Evolutionary conservation across 2,888 invertebrate species (phyloP), one percentile per base, ranked within the genome.

Genomic region (Horisme vitalbata): DNA sequence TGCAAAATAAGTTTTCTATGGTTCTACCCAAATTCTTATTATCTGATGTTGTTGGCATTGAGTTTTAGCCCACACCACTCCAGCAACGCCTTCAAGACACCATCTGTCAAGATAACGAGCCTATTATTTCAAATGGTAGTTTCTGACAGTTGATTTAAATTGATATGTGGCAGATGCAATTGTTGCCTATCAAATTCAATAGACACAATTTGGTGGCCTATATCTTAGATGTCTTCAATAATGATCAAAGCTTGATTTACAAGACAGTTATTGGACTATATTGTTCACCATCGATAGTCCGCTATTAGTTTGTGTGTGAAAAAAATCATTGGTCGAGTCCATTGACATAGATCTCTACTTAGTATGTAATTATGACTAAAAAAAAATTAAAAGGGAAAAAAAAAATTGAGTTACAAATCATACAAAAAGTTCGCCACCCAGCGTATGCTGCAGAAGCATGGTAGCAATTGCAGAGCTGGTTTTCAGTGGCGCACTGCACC

Each of bases 181-280:
- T 41, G 23, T n/a, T 12, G 41, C 31, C 41, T 30, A 39, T 39
- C 11, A 41, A 41, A 47, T 23, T 47, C 36, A 47, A 47, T 41
- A 36, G 36, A 5, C 41, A 27, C 10, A 36, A 47, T 47, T 47
- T 36, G 12, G 32, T 46, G 41, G 26, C 36, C 41, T 41, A 36
- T 35, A 34, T 45, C 6, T 41, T 23, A 23, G 39, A 39, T 15
- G 27, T 20, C 8, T 8, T 13, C 10, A 2, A 27, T 27, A 8
- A 6, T 3, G 11, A 3, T 15, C 12, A 12, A 18, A 20, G 20
- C 8, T 20, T 23, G 23, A 23, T 8, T n/a, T 23, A 4, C 1
- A n/a, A 8, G 23, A 23, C 4, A n/a, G 4, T 11, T 26, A 26
- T 26, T 36, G 27, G 11, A 27, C 18, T 27, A 11, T 26, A 26